Evolutionary conservation across 2,113 vertebrate genomes (phyloP), one percentile per base, ranked within the genome.

Genomic region (Dunckerocampus dactyliophorus): DNA sequence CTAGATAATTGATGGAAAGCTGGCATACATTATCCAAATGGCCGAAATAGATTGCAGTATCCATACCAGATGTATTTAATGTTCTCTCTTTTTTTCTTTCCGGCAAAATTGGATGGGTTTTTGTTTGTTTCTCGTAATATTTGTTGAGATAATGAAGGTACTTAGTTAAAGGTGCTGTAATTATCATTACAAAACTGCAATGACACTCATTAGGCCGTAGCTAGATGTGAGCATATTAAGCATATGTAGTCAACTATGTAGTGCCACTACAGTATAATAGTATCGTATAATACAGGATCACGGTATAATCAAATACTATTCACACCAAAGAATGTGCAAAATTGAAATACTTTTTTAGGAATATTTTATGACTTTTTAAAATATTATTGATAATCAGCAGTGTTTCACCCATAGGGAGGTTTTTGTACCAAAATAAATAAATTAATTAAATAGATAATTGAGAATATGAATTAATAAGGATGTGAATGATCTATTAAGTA

Each of bases 1-100:
- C 24, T 53, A 53, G 24, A 53, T 53, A 17, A 53, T 53, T 17
- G 31, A 53, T 53, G 51, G 51, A 53, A 51, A 51, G 21, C 20
- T 51, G 49, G 22, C 22, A 53, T 28, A n/a, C 24, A 31, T 53
- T 34, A 31, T 34, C 24, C 15, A 53, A 53, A 53, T 52, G 15
- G 15, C 24, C 22, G 1, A 52, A 31, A 53, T 34, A 53, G 51
- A 53, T n/a, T 53, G 16, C 51, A 17, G 15, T 28, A n/a, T 17
- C 24, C 24, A 53, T 53, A 11, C 14, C 16, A 11, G 51, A 34
- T 7, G 16, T 53, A 17, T 53, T 53, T 31, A 31, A n/a, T 53
- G 24, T 15, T 53, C 16, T 2, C 24, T 53, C 16, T 43, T 16
- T 31, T 47, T 47, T 19, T 53, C 24, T 9, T n/a, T 22, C 3